phyloP scores from a whole-genome alignment of 2,113 vertebrate genomes.

The Anarrhichthys ocellatus region DNA sequence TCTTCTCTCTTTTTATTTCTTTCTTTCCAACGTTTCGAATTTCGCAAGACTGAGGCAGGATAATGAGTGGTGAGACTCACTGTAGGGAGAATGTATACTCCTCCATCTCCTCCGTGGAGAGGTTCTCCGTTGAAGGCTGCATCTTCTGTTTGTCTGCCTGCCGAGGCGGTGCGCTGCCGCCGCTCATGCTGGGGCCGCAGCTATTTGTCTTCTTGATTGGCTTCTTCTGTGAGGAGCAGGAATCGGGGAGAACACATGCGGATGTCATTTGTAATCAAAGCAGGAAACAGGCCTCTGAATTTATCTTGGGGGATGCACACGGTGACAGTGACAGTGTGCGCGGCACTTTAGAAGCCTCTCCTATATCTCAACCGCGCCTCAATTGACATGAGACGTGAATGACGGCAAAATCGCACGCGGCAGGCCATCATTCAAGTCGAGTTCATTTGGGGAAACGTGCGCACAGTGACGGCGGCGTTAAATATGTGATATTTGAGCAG shows the following conservation, averaged over 20 bases:
- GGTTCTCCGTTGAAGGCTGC: conserved; percentile 62
- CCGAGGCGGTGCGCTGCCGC: conserved; percentile 68
- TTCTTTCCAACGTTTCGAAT: conserved; percentile 23
- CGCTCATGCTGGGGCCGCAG: conserved; percentile 73
- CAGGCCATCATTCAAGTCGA: conserved; percentile 76
- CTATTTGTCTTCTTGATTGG: conserved; percentile 83
- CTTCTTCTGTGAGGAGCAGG: conserved; percentile 83
- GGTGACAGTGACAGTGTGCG: conserved; percentile 77
- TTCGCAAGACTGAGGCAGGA: conserved; percentile 42
- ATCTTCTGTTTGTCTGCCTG: conserved; percentile 71
- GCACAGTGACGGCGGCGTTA: conserved; percentile 64
- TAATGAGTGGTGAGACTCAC: conserved; percentile 79
- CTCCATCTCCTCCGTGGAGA: conserved; percentile 80
- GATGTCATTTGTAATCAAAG: conserved; percentile 84
- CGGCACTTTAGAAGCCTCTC: conserved; percentile 72
- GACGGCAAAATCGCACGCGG: conserved; percentile 75
- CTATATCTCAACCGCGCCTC: conserved; percentile 72
- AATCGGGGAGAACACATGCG: conserved; percentile 78
- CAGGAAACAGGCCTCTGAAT: conserved; percentile 79
- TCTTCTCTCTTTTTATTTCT: background rate
- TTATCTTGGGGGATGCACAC: conserved; percentile 82
- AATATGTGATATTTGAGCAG: conserved; percentile 78
- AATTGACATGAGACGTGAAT: conserved; percentile 72
- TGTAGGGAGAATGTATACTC: conserved; percentile 83
- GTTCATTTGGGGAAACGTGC: conserved; percentile 70